Conservation (phyloP, 1,140 invertebrate genomes). For the Magallana angulata region DNA sequence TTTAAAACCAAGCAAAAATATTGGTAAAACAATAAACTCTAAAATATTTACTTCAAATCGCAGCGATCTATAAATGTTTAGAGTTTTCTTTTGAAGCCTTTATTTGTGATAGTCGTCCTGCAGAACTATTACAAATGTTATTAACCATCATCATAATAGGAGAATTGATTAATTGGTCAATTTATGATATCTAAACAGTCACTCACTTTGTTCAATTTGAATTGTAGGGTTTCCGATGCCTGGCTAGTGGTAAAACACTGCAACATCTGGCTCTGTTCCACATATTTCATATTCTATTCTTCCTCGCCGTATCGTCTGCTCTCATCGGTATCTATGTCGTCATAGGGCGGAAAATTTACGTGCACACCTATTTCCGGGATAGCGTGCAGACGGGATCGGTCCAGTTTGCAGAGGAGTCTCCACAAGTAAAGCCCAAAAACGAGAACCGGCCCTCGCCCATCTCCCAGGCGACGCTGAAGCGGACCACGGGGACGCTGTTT, state of each 20-base stretch:
- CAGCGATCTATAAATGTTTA: too few species aligned
- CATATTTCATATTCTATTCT: conserved; percentile 40
- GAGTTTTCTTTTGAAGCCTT: too few species aligned
- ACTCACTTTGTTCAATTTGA: too few species aligned
- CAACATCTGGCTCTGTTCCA: conserved; percentile 44
- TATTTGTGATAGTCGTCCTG: too few species aligned
- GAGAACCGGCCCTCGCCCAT: conserved; percentile 15
- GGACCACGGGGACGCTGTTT: conserved; percentile 63
- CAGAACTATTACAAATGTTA: too few species aligned
- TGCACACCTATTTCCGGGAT: conserved; percentile 29
- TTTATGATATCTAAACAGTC: too few species aligned
- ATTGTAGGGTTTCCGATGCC: conserved; percentile 50
- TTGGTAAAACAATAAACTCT: background rate
- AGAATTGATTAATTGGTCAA: too few species aligned
- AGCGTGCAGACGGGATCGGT: conserved; percentile 34
- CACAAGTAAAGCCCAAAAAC: background rate
- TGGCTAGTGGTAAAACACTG: conserved; percentile 46
- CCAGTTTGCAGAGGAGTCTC: conserved; percentile 22
- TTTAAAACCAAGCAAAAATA: background rate
- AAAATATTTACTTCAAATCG: background rate
- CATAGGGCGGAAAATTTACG: conserved; percentile 44
- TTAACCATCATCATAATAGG: too few species aligned
- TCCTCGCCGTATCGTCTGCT: conserved; percentile 13
- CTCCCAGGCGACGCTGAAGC: conserved; percentile 44
- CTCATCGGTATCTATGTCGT: conserved; percentile 51